These are phyloP conservation scores for Haemorhous mexicanus DNA, from an alignment of 2,113 vertebrate species.

Conservation along the genomic window DNA sequence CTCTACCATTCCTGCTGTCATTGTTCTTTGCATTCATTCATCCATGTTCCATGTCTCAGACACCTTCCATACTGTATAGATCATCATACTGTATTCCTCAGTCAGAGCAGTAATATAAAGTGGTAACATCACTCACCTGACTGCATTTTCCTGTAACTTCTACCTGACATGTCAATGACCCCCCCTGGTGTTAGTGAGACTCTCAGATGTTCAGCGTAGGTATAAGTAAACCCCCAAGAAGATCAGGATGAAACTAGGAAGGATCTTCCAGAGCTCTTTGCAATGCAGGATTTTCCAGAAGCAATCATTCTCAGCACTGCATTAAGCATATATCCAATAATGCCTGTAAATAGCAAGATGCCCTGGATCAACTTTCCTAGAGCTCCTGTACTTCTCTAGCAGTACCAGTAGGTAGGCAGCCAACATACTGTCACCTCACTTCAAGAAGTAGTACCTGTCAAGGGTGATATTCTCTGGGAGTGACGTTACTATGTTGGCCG, in stretches of 20 bases:
- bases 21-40: slow-evolving; percentile 53
- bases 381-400: slow-evolving; percentile 4
- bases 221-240: background rate
- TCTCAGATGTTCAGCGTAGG: background rate
- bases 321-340: background rate
- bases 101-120: background rate
- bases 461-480: slow-evolving; percentile 61
- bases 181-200: background rate
- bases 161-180: background rate
- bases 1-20: slow-evolving; percentile 36
- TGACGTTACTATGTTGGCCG: slow-evolving; percentile 52
- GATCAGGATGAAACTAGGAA: slow-evolving; percentile 17
- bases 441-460: slow-evolving; percentile 53
- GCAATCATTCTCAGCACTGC: background rate
- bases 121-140: background rate
- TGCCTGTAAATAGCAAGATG: background rate
- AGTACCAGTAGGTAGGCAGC: slow-evolving; percentile 16
- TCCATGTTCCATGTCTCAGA: slow-evolving; percentile 34
- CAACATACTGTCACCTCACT: slow-evolving; percentile 64
- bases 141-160: background rate
- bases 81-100: slow-evolving; percentile 63
- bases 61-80: slow-evolving; percentile 53
- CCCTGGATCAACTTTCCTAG: slow-evolving; percentile 22
- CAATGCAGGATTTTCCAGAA: slow-evolving; percentile 7
- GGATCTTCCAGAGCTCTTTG: slow-evolving; percentile 8